Evolutionary conservation across 2,888 invertebrate species (phyloP), one percentile per base, ranked within the genome.

Genomic region (Tenthredo scrophulariae): DNA sequence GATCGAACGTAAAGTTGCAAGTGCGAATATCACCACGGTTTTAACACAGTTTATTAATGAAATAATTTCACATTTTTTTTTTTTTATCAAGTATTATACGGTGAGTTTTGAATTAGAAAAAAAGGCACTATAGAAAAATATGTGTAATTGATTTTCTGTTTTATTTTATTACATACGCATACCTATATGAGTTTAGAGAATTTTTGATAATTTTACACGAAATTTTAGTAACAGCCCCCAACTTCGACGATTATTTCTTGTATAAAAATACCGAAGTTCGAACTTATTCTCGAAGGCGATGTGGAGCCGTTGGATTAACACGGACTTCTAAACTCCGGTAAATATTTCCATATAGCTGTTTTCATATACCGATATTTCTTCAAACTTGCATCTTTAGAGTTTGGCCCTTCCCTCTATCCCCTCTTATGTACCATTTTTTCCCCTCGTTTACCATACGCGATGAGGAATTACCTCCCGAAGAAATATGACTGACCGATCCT

Each of bases 301-400:
- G 40, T 9, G 10, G 15, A 74, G 74, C 40, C 74, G 43, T 43
- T n/a, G 74, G 26, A 43, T 43, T 74, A 13, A 13, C 43, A 26
- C 50, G 50, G 13, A 77, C 54, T 77, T 77, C 50, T 74, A 43
- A 43, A 74, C 37, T 62, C 10, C 13, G 33, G 33, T 33, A 33
- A 67, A 67, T 33, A 67, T 29, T 5, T 33, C 4, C 10, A 22
- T 10, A 10, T 22, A 43, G 37, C 37, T 43, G 72, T n/a, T 37
- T 15, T 13, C 50, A 29, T 54, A 29, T 54, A 77, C 77, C 18
- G 33, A 77, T 77, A 77, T 77, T 54, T 50, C 77, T 22, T 54
- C 2, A 77, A 77, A 29, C 29, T 18, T 54, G n/a, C 18, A 33
- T 77, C n/a, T 54, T 77, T 33, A n/a, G 50, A 77, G 50, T 29